Evolutionary conservation across 1,140 invertebrate genomes (phyloP).

Genomic region (Pseudoatta argentina): DNA sequence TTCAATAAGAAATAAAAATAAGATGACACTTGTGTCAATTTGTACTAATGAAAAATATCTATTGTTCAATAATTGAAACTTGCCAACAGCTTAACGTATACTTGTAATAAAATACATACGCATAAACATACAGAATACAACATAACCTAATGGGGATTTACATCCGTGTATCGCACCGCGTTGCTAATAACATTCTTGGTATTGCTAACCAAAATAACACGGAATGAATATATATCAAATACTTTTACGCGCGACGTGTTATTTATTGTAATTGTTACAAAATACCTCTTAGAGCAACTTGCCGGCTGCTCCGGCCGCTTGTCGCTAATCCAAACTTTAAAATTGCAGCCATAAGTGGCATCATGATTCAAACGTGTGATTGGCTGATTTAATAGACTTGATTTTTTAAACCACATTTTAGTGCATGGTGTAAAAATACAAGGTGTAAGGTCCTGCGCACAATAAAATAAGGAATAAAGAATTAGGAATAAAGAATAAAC

Average conservation of each 20-base stretch:
- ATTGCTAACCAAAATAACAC: background rate
- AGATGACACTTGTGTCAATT: too few species aligned
- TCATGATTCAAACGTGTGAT: too few species aligned
- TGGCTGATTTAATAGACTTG: too few species aligned
- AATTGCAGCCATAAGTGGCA: background rate
- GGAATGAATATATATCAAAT: background rate
- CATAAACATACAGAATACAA: slow-evolving; percentile 47
- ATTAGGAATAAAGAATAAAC: too few species aligned
- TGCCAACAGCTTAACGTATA: slow-evolving; percentile 74
- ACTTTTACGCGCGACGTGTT: background rate
- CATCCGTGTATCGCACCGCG: background rate
- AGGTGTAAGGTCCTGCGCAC: too few species aligned
- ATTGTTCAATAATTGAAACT: slow-evolving; percentile 80
- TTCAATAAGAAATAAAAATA: too few species aligned
- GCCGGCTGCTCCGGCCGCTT: slow-evolving; percentile 20
- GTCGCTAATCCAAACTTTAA: slow-evolving; percentile 27
- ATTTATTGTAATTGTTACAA: background rate
- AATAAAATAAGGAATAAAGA: too few species aligned
- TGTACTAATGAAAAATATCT: too few species aligned
- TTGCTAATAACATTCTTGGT: background rate
- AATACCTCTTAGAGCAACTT: slow-evolving; percentile 52
- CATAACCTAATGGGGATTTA: slow-evolving; percentile 62
- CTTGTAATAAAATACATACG: slow-evolving; percentile 22
- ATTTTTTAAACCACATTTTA: too few species aligned
- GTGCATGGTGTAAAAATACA: too few species aligned